Evolutionary conservation across 2,797 vertebrate species (phyloP).

Genomic region (Pelochelys cantorii): DNA sequence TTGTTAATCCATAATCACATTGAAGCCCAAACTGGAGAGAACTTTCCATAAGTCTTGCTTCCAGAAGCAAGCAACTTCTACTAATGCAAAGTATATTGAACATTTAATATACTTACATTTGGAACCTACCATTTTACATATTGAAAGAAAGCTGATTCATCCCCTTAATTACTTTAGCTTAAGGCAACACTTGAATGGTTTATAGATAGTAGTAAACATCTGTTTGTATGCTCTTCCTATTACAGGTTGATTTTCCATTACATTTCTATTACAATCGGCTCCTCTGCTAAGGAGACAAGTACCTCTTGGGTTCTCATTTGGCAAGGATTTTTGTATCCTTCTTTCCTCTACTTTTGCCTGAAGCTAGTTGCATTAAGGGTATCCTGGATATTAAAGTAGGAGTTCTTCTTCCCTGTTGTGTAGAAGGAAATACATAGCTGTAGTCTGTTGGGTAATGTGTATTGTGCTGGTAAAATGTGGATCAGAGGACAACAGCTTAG

Average conservation of each 20-base stretch:
- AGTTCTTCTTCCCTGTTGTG: neutral
- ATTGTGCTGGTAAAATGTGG: slow-evolving; percentile 27
- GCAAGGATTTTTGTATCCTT: neutral
- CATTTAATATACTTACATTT: slow-evolving; percentile 39
- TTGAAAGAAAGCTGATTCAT: slow-evolving; percentile 13
- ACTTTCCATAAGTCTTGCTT: slow-evolving; percentile 12
- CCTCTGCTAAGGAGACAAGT: neutral
- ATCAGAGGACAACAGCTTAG: slow-evolving; percentile 36
- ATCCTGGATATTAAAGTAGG: neutral
- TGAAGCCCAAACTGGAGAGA: slow-evolving; percentile 34
- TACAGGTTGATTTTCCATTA: slow-evolving; percentile 32
- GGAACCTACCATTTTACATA: slow-evolving; percentile 15
- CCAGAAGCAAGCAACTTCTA: slow-evolving; percentile 2
- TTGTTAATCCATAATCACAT: slow-evolving; percentile 35
- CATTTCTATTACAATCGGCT: slow-evolving; percentile 44
- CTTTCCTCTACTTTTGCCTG: slow-evolving; percentile 33
- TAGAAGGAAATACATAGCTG: slow-evolving; percentile 5
- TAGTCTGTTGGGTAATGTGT: neutral
- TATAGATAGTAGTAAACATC: slow-evolving; percentile 29
- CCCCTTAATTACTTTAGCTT: slow-evolving; percentile 30
- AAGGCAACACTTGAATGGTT: slow-evolving; percentile 32
- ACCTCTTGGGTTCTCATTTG: slow-evolving; percentile 12
- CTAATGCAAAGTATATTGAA: slow-evolving; percentile 28
- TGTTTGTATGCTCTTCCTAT: neutral
- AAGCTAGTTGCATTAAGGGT: neutral